Evolutionary conservation across 2,113 vertebrate genomes (phyloP).

Genomic region (Scatophagus argus): DNA sequence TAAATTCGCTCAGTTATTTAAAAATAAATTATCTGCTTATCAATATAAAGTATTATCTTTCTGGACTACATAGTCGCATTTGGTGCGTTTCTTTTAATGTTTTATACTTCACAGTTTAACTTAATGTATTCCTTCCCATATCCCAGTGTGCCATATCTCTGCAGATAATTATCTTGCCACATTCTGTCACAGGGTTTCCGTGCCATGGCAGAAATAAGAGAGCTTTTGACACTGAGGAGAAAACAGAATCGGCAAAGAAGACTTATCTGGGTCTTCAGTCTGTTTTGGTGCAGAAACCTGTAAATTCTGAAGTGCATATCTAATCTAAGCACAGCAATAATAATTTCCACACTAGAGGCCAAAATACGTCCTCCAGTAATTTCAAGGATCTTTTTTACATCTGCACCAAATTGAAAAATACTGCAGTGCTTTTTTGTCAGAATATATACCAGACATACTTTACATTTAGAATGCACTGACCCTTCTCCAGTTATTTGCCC

Average conservation of each 20-base stretch:
- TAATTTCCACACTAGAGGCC: not conserved
- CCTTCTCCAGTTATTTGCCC: not conserved
- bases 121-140: slow-evolving; percentile 2
- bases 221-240: not conserved
- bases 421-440: not conserved
- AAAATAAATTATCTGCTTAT: not conserved
- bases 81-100: not conserved
- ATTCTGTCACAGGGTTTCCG: not conserved
- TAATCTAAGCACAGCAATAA: not conserved
- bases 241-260: not conserved
- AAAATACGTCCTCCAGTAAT: not conserved
- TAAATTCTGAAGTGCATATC: not conserved
- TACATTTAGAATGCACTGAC: not conserved
- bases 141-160: slow-evolving; percentile 10
- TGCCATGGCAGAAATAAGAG: not conserved
- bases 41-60: not conserved
- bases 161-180: slow-evolving; percentile 25
- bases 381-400: not conserved
- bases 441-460: not conserved
- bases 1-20: not conserved
- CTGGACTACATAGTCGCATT: not conserved
- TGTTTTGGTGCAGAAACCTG: not conserved
- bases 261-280: not conserved
- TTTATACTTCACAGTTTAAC: not conserved
- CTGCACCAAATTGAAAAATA: not conserved